Evolutionary conservation across 2,797 vertebrate genomes (phyloP).

Genomic region (Cheirogaleus major): DNA sequence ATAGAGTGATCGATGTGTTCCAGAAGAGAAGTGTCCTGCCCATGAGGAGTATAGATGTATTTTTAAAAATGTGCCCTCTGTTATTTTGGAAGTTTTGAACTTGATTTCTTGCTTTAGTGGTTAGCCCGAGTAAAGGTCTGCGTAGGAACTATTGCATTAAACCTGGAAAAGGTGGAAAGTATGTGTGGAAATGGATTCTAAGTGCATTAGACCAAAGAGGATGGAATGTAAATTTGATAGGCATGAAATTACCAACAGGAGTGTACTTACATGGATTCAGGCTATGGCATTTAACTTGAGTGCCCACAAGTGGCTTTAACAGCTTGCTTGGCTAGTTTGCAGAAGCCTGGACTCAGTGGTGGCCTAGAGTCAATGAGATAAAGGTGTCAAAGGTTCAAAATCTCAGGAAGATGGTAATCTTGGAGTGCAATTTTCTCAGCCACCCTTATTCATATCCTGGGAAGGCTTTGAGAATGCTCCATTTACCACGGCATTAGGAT

Average conservation of each 20-base stretch:
- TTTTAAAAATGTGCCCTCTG: neutral
- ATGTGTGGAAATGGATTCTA: neutral
- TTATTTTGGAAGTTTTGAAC: constrained; percentile 44
- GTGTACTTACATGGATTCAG: neutral
- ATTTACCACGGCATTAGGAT: neutral
- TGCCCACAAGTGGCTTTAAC: neutral
- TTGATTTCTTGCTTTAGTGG: constrained; percentile 9
- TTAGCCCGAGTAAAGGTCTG: neutral
- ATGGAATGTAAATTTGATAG: neutral
- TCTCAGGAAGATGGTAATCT: neutral
- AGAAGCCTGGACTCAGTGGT: neutral
- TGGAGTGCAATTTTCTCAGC: neutral
- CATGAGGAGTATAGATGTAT: neutral
- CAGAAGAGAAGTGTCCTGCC: neutral
- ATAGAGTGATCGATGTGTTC: neutral
- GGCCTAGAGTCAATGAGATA: neutral
- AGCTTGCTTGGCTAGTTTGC: neutral
- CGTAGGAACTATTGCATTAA: neutral
- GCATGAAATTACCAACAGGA: neutral
- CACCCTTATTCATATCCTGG: neutral
- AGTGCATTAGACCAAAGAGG: neutral
- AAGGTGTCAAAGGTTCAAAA: neutral
- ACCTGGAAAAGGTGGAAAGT: neutral
- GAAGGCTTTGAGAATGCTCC: neutral
- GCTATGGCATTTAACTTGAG: neutral